Conservation (phyloP, 2,113 vertebrate species). For the Tenebrosternarchus preto region DNA sequence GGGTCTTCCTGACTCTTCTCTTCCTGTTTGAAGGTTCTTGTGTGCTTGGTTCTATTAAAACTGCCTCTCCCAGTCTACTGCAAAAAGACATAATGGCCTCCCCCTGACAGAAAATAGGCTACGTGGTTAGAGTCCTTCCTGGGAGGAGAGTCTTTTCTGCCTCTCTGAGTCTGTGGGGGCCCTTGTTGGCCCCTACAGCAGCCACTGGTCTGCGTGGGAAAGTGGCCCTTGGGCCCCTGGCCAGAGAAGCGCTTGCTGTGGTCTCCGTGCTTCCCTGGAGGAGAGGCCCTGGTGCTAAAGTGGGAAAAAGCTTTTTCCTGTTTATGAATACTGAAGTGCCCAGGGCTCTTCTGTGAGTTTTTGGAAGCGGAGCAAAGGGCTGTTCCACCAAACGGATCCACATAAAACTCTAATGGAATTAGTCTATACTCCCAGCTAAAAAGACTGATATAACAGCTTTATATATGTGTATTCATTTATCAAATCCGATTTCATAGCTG, state of each 20-base stretch:
- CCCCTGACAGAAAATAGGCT: constrained; percentile 35
- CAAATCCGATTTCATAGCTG: too few relatives aligned
- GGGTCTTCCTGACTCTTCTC: background rate
- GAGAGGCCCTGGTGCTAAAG: constrained; percentile 30
- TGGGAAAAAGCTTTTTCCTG: constrained; percentile 43
- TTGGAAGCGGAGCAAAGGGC: background rate
- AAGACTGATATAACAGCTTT: background rate
- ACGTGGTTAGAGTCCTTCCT: background rate
- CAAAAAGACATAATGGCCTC: constrained; percentile 16
- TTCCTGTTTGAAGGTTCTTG: background rate
- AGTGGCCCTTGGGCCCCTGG: background rate
- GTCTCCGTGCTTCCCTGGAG: constrained; percentile 42
- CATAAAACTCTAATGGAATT: constrained; percentile 18
- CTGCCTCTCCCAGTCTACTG: background rate
- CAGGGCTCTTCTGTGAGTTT: constrained; percentile 2
- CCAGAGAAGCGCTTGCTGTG: constrained; percentile 25
- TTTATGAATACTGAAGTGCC: constrained; percentile 34
- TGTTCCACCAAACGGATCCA: background rate
- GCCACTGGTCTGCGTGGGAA: constrained; percentile 45
- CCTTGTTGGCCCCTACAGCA: background rate
- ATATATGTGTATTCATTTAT: background rate
- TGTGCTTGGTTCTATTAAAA: constrained; percentile 22
- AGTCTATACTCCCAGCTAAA: background rate
- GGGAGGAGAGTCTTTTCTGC: background rate
- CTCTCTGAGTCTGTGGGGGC: background rate